A percentile compares a stretch with the other conserved stretches of the same genome.
Evolutionary conservation across 2,113 vertebrate genomes (phyloP).

Genomic region (Tetraodon nigroviridis): DNA sequence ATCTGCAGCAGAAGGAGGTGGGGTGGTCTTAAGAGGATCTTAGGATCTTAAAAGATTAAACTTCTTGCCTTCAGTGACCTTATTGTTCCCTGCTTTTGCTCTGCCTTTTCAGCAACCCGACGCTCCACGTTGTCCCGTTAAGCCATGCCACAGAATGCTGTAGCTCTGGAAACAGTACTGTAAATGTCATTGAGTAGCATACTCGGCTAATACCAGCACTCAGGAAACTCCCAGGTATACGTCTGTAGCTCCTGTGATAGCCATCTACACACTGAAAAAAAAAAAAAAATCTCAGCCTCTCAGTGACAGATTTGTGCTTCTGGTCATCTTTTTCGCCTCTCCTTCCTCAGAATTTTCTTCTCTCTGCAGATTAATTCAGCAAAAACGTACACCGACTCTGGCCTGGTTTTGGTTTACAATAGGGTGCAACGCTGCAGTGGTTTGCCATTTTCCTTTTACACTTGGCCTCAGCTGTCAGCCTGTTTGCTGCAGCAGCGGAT

Average conservation of each 20-base stretch:
- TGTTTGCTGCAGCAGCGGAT: slow-evolving; percentile 53
- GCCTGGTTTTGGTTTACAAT: slow-evolving; percentile 6
- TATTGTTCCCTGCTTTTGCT: slow-evolving; percentile 31
- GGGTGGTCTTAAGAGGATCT: slow-evolving; percentile 51
- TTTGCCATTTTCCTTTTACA: slow-evolving; percentile 4
- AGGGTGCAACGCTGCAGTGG: slow-evolving; percentile 26
- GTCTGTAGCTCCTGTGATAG: slow-evolving; percentile 10
- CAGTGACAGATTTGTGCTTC: slow-evolving; percentile 12
- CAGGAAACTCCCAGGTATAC: slow-evolving; percentile 51
- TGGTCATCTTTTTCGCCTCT: background rate
- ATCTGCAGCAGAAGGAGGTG: slow-evolving; percentile 5
- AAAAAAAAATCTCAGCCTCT: background rate
- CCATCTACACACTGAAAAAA: slow-evolving; percentile 6
- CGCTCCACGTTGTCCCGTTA: slow-evolving; percentile 38
- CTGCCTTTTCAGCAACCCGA: slow-evolving; percentile 20
- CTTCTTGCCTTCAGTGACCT: slow-evolving; percentile 44
- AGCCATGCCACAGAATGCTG: slow-evolving; percentile 52
- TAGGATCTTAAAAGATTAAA: slow-evolving; percentile 35
- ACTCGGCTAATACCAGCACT: slow-evolving; percentile 46
- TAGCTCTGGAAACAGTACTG: slow-evolving; percentile 51
- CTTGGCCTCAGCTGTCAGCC: slow-evolving; percentile 41
- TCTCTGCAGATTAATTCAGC: slow-evolving; percentile 34
- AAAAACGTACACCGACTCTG: slow-evolving; percentile 35
- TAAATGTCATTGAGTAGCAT: slow-evolving; percentile 37
- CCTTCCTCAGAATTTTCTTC: background rate